These are phyloP conservation scores for Cetoscarus ocellatus DNA, from an alignment of 2,797 vertebrate species.

Conservation along the genomic window DNA sequence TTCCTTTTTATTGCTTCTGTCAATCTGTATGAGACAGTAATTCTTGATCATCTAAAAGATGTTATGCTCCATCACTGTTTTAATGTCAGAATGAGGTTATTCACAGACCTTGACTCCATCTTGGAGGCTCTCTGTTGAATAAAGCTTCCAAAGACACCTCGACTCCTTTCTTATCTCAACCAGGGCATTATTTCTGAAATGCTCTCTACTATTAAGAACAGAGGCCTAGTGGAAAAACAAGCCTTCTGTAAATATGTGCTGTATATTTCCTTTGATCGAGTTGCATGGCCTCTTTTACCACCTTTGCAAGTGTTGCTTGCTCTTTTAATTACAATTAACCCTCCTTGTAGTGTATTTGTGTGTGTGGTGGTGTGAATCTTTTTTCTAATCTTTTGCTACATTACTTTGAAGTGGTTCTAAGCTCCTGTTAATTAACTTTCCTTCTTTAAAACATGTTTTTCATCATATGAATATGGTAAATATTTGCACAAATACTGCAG, in stretches of 20 bases:
- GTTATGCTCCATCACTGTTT: slow-evolving; percentile 65
- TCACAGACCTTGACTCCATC: slow-evolving; percentile 67
- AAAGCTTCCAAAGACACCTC: slow-evolving; percentile 20
- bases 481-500: neutral
- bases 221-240: neutral
- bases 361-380: neutral
- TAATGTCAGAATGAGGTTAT: slow-evolving; percentile 62
- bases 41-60: slow-evolving; percentile 65
- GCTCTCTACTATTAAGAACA: slow-evolving; percentile 2
- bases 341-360: neutral
- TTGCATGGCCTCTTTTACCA: slow-evolving; percentile 8
- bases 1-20: slow-evolving; percentile 63
- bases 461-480: neutral
- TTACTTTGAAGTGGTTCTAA: neutral
- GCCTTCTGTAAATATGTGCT: neutral
- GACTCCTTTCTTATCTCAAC: slow-evolving; percentile 7
- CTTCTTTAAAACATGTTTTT: slow-evolving; percentile 2
- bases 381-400: neutral
- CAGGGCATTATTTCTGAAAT: neutral
- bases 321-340: slow-evolving; percentile 13
- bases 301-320: neutral
- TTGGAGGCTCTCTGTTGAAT: slow-evolving; percentile 24
- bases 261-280: neutral
- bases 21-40: slow-evolving; percentile 50
- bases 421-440: neutral